A percentile compares a stretch with the other conserved stretches of the same genome.
phyloP scores from a whole-genome alignment of 2,797 vertebrate genomes.

The Morelia viridis region DNA sequence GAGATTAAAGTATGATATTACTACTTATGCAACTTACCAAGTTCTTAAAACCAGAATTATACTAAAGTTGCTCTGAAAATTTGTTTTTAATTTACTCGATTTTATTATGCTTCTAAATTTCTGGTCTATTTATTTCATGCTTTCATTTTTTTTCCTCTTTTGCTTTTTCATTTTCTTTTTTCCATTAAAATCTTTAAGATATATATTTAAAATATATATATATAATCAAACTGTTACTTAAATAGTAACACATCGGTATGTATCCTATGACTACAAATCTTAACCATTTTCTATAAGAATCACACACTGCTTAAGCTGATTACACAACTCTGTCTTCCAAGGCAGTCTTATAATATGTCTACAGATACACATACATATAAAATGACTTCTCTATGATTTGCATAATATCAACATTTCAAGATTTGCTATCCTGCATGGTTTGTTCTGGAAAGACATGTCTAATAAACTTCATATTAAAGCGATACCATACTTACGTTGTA shows the following conservation, averaged over 20 bases:
- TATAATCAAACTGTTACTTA: neutral
- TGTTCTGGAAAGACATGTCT: neutral
- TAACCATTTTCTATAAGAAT: neutral
- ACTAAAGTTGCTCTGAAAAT: neutral
- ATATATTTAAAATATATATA: no score
- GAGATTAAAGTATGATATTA: conserved; percentile 51
- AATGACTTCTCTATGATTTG: neutral
- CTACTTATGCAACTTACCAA: neutral
- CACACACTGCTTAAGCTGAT: neutral
- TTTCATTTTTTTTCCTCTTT: neutral
- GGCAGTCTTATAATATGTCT: neutral
- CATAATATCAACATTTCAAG: neutral
- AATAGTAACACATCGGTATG: neutral
- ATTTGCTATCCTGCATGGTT: neutral
- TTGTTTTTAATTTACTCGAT: neutral
- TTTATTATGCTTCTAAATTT: neutral
- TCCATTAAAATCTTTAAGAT: neutral
- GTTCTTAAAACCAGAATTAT: neutral
- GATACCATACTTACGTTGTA: conserved; percentile 71
- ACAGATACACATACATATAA: neutral
- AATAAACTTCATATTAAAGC: conserved; percentile 4
- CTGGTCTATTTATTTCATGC: neutral
- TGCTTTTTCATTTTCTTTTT: neutral
- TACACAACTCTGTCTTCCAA: neutral
- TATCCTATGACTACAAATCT: neutral